Base-by-base conservation (phyloP, 2,888 invertebrate genomes). In the Lumbricus terrestris region DNA sequence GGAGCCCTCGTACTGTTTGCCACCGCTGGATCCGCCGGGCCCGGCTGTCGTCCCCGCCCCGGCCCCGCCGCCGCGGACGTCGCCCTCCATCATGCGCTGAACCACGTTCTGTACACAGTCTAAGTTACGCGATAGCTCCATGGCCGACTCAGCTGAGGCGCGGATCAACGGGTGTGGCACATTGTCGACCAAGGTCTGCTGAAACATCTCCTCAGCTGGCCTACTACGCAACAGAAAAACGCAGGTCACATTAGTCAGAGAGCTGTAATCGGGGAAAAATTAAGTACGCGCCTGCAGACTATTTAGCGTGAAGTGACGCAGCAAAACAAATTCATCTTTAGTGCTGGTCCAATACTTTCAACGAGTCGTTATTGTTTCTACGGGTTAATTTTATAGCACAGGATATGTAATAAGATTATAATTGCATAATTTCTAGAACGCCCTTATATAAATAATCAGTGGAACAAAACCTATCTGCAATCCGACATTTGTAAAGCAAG, bases 1-100 rank as follows among this genome's bases (percentile, higher is more conserved):
- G n/a, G 90, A 90, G n/a, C 88, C 88, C 42, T 90, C 89, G 69
- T 90, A 90, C n/a, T 90, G 90, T 35, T 90, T 88, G 37, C 83
- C 37, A 37, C 90, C 85, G 85, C 85, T 85, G 34, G 34, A 6
- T 85, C 85, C 85, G 18, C 85, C 85, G 1, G 35, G 35, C 11
- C 35, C 37, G 34, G 35, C 37, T 6, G 69, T 69, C 69, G 69
- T 69, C 29, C 69, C 69, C 15, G 35, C 85, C 5, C 35, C 37
- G 35, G 35, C 37, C 35, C 85, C 37, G 34, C 85, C 85, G 85
- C 85, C 85, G 37, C 83, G 47, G 69, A 89, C 90, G 42, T 90
- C 40, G 40, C 85, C 83, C 42, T 90, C 90, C 42, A 89, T 82
- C 90, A 90, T 90, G 83, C 90, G 82, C 34, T 90, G 89, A 54